Evolutionary conservation across 2,113 vertebrate species (phyloP).

Genomic region (Hylia prasina): DNA sequence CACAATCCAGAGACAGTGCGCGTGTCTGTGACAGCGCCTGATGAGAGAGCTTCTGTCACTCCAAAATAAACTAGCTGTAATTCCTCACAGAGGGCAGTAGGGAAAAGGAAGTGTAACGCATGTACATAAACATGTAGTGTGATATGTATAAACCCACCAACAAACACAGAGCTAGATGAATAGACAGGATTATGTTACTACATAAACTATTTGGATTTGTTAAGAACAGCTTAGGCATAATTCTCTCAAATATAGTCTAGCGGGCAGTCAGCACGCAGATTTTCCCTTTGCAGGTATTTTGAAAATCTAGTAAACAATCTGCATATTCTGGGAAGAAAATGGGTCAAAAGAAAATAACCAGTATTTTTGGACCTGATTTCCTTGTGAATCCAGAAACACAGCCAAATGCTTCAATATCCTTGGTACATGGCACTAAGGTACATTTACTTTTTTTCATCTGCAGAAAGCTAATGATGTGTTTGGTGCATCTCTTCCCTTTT

Average conservation of each 20-base stretch:
- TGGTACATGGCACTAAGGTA: not conserved
- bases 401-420: not conserved
- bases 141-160: not conserved
- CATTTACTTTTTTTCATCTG: not conserved
- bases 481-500: not conserved
- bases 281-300: not conserved
- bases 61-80: not conserved
- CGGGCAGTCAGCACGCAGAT: not conserved
- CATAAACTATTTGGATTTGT: not conserved
- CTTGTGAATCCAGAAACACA: not conserved
- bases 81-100: not conserved
- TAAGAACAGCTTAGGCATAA: not conserved
- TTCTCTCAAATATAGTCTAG: not conserved
- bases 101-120: not conserved
- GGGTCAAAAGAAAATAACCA: not conserved
- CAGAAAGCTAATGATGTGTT: not conserved
- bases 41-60: not conserved
- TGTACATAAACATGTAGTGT: not conserved
- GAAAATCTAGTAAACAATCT: not conserved
- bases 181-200: not conserved
- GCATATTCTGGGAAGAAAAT: not conserved
- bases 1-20: not conserved
- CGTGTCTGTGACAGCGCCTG: not conserved
- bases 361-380: not conserved
- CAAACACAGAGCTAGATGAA: not conserved